These are phyloP conservation scores for Gopherus evgoodei DNA, from an alignment of 2,113 vertebrate species.

Conservation along the genomic window DNA sequence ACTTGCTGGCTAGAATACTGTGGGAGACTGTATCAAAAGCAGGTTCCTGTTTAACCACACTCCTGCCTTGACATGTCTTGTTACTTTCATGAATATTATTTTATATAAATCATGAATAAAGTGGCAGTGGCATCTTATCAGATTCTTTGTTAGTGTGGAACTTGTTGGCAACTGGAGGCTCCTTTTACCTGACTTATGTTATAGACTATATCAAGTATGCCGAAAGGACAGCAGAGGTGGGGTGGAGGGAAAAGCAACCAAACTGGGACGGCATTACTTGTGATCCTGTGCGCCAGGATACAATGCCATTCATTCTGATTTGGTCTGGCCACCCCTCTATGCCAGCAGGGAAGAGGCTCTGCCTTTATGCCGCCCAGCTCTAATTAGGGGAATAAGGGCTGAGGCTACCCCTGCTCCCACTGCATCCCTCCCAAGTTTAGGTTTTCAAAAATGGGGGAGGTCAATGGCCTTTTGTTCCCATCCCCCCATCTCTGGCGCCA, in stretches of 20 bases:
- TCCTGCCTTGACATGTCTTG: background rate
- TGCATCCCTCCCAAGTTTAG: background rate
- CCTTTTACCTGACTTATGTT: background rate
- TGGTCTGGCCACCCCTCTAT: background rate
- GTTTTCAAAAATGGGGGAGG: background rate
- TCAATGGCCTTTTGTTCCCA: background rate
- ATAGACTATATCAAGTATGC: background rate
- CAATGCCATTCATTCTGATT: background rate
- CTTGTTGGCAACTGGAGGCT: background rate
- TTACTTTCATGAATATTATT: background rate
- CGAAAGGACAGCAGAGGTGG: background rate
- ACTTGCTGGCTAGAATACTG: no score
- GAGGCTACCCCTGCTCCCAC: background rate
- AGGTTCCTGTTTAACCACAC: rapidly evolving
- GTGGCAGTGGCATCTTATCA: background rate
- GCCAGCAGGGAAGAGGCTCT: background rate
- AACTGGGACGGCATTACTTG: background rate
- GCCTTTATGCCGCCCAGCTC: background rate
- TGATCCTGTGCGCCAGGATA: background rate
- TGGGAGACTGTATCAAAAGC: no score
- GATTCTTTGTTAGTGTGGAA: background rate
- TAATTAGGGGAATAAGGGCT: background rate
- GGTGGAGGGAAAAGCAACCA: background rate
- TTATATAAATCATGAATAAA: background rate
- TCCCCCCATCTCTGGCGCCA: background rate